phyloP scores from a whole-genome alignment of 2,888 invertebrate genomes.

The Coremacera marginata region DNA sequence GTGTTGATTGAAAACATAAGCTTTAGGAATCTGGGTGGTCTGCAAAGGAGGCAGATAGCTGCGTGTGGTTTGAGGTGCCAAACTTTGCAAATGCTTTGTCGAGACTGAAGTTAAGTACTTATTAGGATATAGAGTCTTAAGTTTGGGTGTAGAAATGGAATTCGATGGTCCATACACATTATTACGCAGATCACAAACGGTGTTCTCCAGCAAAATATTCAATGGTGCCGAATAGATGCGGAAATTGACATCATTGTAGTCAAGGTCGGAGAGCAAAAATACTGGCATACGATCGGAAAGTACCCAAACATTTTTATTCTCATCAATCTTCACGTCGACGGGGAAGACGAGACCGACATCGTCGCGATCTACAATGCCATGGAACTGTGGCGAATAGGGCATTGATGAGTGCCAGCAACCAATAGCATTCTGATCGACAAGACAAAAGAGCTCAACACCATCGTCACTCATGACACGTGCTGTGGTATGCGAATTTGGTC shows the following conservation, averaged over 20 bases:
- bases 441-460: constrained; percentile 81
- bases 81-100: constrained; percentile 14
- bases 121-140: constrained; percentile 50
- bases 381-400: constrained; percentile 76
- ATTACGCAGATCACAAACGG: constrained; percentile 76
- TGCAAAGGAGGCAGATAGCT: constrained; percentile 47
- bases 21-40: constrained; percentile 59
- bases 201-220: constrained; percentile 76
- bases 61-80: constrained; percentile 28
- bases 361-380: constrained; percentile 80
- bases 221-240: constrained; percentile 80
- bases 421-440: constrained; percentile 84
- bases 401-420: constrained; percentile 84
- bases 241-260: constrained; percentile 84
- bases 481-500: constrained; percentile 78
- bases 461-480: constrained; percentile 80
- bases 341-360: constrained; percentile 84
- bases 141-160: constrained; percentile 53
- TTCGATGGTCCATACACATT: constrained; percentile 60
- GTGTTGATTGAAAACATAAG: constrained; percentile 67
- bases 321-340: constrained; percentile 82
- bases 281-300: constrained; percentile 87
- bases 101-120: neutral
- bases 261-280: constrained; percentile 77
- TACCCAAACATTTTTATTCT: constrained; percentile 80